Evolutionary conservation across 2,797 vertebrate species (phyloP).

Genomic region (Orientallactaga sibirica): DNA sequence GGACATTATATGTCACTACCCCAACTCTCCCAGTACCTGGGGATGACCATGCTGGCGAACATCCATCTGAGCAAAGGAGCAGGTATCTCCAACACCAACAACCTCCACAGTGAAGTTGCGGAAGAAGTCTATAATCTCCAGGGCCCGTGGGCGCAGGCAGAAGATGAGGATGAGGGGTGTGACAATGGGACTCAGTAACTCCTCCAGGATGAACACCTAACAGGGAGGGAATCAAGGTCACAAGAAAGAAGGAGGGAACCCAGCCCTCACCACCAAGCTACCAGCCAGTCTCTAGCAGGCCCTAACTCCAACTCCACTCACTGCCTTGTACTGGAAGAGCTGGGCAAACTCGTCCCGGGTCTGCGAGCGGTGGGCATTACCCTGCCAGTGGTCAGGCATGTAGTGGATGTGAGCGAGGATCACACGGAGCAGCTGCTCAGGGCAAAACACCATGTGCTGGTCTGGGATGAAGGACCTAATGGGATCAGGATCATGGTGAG

Average conservation of each 20-base stretch:
- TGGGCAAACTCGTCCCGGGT: conserved; percentile 98
- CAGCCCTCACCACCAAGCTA: conserved; percentile 49
- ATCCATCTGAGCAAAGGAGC: conserved; percentile 99
- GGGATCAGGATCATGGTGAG: conserved; percentile 37
- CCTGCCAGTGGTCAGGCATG: conserved; percentile 99
- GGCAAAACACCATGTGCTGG: conserved; percentile 98
- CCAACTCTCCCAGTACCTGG: conserved; percentile 87
- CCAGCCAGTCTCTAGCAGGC: conserved; percentile 75
- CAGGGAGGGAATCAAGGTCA: conserved; percentile 47
- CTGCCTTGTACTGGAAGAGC: conserved; percentile 99
- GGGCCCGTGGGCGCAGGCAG: conserved; percentile 95
- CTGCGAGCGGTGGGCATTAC: conserved; percentile 97
- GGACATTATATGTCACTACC: background rate
- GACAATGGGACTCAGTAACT: conserved; percentile 97
- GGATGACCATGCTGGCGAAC: conserved; percentile 98
- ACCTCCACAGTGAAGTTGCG: conserved; percentile 99
- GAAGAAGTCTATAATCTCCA: conserved; percentile 99
- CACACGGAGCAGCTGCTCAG: conserved; percentile 97
- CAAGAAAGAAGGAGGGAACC: background rate
- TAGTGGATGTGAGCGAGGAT: conserved; percentile 99
- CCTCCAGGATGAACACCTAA: conserved; percentile 98
- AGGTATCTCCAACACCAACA: conserved; percentile 97
- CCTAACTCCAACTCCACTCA: conserved; percentile 88
- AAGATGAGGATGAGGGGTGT: conserved; percentile 98
- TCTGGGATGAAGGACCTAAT: conserved; percentile 98